phyloP scores from a whole-genome alignment of 2,113 vertebrate species.

The Chelonoidis abingdonii region DNA sequence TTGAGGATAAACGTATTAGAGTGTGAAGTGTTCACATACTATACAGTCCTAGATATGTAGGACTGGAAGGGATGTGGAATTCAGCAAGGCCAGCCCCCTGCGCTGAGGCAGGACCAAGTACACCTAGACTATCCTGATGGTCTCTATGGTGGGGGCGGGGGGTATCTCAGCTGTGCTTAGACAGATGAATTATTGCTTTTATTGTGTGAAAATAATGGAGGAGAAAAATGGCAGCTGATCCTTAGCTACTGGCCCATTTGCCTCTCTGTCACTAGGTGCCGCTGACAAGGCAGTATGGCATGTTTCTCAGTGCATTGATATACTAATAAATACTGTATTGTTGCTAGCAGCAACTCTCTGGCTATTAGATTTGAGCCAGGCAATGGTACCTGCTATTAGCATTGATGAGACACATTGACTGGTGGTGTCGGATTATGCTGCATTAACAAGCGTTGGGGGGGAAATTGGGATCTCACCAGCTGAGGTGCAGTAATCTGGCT shows the following conservation, averaged over 20 bases:
- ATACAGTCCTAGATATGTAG: background rate
- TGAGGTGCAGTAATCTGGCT: background rate
- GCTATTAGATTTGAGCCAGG: constrained; percentile 24
- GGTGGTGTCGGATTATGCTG: constrained; percentile 15
- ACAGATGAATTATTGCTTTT: background rate
- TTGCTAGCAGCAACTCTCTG: background rate
- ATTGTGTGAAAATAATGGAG: background rate
- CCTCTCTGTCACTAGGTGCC: background rate
- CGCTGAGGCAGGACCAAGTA: background rate
- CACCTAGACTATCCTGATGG: no score
- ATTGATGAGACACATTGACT: background rate
- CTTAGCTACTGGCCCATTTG: background rate
- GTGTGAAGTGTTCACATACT: background rate
- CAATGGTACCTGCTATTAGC: background rate
- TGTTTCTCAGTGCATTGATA: background rate
- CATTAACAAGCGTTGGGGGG: constrained; percentile 26
- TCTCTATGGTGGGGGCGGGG: no score
- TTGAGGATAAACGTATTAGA: background rate
- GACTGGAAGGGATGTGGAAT: background rate
- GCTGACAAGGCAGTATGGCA: background rate
- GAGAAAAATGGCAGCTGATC: background rate
- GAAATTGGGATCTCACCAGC: background rate
- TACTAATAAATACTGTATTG: background rate
- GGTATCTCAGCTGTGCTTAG: background rate
- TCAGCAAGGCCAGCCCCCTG: background rate